Conservation (phyloP, 2,113 vertebrate genomes). For the Nymphicus hollandicus region DNA sequence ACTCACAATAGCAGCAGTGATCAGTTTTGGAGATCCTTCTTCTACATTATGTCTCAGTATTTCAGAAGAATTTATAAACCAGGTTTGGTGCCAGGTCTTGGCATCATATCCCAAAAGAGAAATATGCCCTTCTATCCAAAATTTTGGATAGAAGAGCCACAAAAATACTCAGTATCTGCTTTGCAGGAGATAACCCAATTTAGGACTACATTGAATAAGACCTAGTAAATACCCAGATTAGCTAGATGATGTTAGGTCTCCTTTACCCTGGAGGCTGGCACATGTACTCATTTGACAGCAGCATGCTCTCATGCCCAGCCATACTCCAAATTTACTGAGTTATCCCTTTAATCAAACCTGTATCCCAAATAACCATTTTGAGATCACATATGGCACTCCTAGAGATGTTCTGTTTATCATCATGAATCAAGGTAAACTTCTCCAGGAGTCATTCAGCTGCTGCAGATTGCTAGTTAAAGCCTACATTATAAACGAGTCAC, state of each 20-base stretch:
- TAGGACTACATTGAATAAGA: not conserved
- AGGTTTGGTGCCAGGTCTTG: not conserved
- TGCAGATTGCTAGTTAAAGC: not conserved
- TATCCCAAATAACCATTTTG: not conserved
- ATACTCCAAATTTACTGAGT: not conserved
- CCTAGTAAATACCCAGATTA: not conserved
- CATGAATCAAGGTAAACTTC: not conserved
- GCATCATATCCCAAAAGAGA: not conserved
- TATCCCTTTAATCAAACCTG: not conserved
- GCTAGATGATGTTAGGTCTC: not conserved
- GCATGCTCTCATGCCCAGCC: not conserved
- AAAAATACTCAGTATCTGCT: not conserved
- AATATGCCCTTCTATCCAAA: not conserved
- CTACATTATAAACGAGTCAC: not conserved
- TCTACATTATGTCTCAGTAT: not conserved
- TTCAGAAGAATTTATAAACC: not conserved
- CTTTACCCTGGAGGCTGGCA: not conserved
- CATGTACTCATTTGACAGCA: not conserved
- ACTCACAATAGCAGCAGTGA: not conserved
- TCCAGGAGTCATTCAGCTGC: not conserved
- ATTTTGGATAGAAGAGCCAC: not conserved
- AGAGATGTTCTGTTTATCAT: not conserved
- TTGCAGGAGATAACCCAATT: not conserved
- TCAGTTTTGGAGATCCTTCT: not conserved
- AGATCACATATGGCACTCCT: not conserved